Evolutionary conservation across 2,797 vertebrate genomes (phyloP), one percentile per base, ranked within the genome.

Genomic region (Kryptolebias ocellatus): DNA sequence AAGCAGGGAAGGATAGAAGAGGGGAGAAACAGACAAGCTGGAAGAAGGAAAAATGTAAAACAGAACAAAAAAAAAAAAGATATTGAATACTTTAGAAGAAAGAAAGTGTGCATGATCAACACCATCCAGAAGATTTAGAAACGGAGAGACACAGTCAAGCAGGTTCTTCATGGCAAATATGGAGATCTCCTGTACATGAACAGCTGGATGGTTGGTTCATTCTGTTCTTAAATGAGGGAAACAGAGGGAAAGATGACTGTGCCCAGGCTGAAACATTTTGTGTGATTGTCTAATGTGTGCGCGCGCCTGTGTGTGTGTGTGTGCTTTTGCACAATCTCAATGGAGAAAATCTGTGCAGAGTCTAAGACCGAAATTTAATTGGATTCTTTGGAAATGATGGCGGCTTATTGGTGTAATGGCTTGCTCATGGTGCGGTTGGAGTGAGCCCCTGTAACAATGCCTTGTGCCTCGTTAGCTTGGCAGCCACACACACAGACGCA

Each of bases 41-140:
- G 74, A 79, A 73, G 77, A 80, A 75, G 76, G 77, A 75, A 60
- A 64, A 82, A 83, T 65, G 77, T 81, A 52, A 74, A 81, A 64
- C 76, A 75, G 51, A 29, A 92, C 88, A 91, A 45, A 37, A 92
- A 89, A 90, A 37, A 52, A 63, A 75, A 39, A 92, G 87, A 90
- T 70, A 85, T 74, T 1, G 53, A 83, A 56, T 64, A 65, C 31
- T 64, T 85, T 24, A 60, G 60, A 80, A 66, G 63, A 82, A 82
- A 84, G 66, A 90, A 70, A 89, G 75, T 77, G 45, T 65, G 65
- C 93, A 91, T 94, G 94, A 92, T 93, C 89, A 86, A 90, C 90
- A 87, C 58, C 63, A 58, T 45, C 52, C 79, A 72, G 76, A 54
- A 70, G 70, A 72, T 66, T 74, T 50, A 83, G 27, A 58, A 24